Conservation (phyloP, 2,797 vertebrate genomes). For the Labeo calbasu region DNA sequence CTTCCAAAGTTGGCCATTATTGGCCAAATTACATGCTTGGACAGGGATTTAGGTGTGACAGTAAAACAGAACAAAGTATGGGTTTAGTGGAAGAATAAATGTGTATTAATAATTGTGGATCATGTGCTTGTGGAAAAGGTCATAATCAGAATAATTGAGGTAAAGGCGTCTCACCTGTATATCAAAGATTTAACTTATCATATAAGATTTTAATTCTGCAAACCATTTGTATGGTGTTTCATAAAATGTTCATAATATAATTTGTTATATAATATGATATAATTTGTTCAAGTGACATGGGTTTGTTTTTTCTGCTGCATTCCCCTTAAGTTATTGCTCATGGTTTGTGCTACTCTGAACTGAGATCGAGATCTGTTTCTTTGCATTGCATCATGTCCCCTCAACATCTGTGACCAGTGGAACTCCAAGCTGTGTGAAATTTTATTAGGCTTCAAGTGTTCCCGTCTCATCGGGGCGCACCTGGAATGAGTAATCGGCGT, state of each 20-base stretch:
- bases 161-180: background rate
- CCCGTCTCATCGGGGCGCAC: background rate
- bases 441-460: background rate
- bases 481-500: background rate
- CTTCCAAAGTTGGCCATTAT: background rate
- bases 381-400: constrained; percentile 67
- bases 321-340: constrained; percentile 15
- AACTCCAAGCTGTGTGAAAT: constrained; percentile 17
- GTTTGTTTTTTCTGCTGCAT: background rate
- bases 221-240: background rate
- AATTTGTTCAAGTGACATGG: background rate
- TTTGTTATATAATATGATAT: background rate
- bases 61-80: constrained; percentile 14
- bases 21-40: constrained; percentile 6
- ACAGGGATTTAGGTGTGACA: constrained; percentile 34
- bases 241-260: background rate
- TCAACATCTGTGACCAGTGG: constrained; percentile 47
- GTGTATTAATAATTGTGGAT: background rate
- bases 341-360: background rate
- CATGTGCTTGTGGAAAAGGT: constrained; percentile 1
- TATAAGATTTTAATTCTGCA: too few relatives aligned
- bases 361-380: constrained; percentile 32
- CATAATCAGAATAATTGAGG: background rate
- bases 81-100: constrained; percentile 14
- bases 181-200: too few relatives aligned